Evolutionary conservation across 2,797 vertebrate species (phyloP), one percentile per base, ranked within the genome.

Genomic region (Myioborus melanocephalus): DNA sequence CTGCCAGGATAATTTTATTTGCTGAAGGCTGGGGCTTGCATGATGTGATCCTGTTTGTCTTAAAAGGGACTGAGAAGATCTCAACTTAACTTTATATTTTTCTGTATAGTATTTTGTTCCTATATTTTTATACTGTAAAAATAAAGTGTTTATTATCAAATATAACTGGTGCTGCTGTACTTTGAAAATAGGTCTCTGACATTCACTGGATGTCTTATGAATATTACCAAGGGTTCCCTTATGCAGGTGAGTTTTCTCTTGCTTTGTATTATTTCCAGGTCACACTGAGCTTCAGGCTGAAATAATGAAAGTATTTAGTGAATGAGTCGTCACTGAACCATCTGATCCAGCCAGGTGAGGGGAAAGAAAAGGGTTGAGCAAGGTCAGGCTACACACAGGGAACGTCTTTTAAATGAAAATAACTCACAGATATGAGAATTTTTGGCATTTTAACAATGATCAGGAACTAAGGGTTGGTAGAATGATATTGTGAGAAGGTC

Each of bases 71-170:
- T 66, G 64, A 49, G 41, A 92, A 43, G 91, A 64, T 79, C 52
- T 94, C 46, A 5, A 34, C 37, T 80, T 76, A 76, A 81, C 81
- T 94, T 63, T 92, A 41, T 88, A 86, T 84, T 56, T 93, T 84
- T 90, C 49, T 91, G 60, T 94, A 65, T 24, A 84, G 53, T 78
- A 76, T 78, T 87, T 75, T 95, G 34, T 87, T 96, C 57, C 46
- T 95, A 8, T 97, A 86, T 95, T 97, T 97, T 97, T 97, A 85
- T 81, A 78, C 71, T 78, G 70, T 75, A 80, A 71, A 96, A 98
- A 97, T 98, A 98, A 98, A 98, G 39, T 28, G 21, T 95, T 96
- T 82, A 41, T 83, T 92, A 55, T n/a, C 28, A 72, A 56, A 30
- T 87, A 10, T 6, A 70, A n/a, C 14, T 44, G 56, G 14, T 93